These are phyloP conservation scores for Sebastes kiyomatsui DNA, from an alignment of 2,797 vertebrate species.

Conservation along the genomic window DNA sequence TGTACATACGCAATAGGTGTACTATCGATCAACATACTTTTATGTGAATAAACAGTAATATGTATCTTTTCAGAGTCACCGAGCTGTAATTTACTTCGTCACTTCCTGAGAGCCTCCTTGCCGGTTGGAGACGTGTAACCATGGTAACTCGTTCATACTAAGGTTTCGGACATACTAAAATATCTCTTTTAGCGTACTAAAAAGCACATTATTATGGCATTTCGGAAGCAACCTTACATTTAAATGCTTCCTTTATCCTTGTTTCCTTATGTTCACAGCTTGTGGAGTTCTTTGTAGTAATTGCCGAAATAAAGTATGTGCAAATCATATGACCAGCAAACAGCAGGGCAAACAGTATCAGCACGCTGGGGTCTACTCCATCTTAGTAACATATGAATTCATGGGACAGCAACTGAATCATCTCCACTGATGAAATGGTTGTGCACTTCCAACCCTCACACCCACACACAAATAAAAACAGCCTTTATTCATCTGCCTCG, in stretches of 20 bases:
- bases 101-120: too few relatives aligned
- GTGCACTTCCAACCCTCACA: background rate
- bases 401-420: constrained; percentile 15
- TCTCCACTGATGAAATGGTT: constrained; percentile 27
- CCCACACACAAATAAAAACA: constrained; percentile 19
- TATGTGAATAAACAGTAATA: too few relatives aligned
- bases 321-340: background rate
- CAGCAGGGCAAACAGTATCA: background rate
- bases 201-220: fast-evolving
- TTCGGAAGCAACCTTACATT: too few relatives aligned
- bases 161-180: too few relatives aligned
- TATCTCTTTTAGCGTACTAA: too few relatives aligned
- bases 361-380: background rate
- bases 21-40: too few relatives aligned
- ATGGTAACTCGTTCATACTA: too few relatives aligned
- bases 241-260: background rate
- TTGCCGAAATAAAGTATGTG: background rate
- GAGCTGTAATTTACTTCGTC: too few relatives aligned
- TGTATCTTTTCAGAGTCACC: too few relatives aligned
- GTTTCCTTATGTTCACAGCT: background rate
- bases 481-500: constrained; percentile 45
- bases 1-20: too few relatives aligned
- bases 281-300: background rate
- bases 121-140: too few relatives aligned
- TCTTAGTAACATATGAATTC: constrained; percentile 21